phyloP scores from a whole-genome alignment of 2,888 invertebrate genomes.

The Erebia aethiops region DNA sequence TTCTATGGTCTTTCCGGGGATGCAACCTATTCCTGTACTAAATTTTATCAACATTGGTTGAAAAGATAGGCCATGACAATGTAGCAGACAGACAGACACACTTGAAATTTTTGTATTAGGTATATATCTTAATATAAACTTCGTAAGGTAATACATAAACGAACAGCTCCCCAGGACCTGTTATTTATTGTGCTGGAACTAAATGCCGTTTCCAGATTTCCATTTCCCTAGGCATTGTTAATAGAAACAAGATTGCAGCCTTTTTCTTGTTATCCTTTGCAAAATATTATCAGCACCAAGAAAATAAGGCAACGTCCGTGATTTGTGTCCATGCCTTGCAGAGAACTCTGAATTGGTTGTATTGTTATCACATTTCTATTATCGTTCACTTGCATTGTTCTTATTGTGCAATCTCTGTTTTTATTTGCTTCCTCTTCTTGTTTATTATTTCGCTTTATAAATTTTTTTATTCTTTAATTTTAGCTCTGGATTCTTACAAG shows the following conservation, averaged over 20 bases:
- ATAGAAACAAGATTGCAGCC: conserved; percentile 34
- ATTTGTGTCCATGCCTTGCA: conserved; percentile 36
- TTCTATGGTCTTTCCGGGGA: too few relatives aligned
- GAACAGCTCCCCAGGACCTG: background rate
- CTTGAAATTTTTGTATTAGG: too few relatives aligned
- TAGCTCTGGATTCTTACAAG: background rate
- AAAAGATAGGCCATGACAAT: too few relatives aligned
- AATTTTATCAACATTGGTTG: too few relatives aligned
- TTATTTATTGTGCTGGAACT: conserved; percentile 1
- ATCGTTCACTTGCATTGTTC: conserved; percentile 34
- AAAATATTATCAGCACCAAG: conserved; percentile 36
- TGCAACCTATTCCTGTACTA: too few relatives aligned
- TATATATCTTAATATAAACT: background rate
- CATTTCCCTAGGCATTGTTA: conserved; percentile 30
- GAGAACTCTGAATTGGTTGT: conserved; percentile 35
- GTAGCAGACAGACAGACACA: too few relatives aligned
- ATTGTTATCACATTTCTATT: conserved; percentile 41
- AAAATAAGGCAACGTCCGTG: conserved; percentile 31
- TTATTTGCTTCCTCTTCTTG: conserved; percentile 11
- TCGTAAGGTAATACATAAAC: background rate
- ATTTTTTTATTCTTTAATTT: background rate
- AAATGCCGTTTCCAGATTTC: conserved; percentile 13
- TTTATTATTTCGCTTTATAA: conserved; percentile 1
- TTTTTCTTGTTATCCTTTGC: conserved; percentile 37
- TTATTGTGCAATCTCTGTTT: conserved; percentile 29